Conservation (phyloP, 1,140 invertebrate species). For the Pissodes strobi region DNA sequence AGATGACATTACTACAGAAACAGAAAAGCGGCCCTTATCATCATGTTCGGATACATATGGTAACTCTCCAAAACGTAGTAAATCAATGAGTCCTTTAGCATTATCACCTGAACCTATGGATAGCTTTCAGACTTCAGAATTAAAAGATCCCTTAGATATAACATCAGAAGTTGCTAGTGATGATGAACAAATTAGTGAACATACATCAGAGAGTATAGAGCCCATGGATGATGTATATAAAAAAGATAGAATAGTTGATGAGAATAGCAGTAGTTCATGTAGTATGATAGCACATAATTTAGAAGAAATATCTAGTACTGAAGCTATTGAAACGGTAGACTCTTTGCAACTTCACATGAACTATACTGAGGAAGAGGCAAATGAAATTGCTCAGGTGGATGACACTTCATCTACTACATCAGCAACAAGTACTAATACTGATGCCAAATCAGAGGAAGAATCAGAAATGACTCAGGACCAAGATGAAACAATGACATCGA, state of each 20-base stretch:
- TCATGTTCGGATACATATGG: constrained; percentile 41
- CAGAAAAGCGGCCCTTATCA: constrained; percentile 48
- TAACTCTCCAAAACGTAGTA: constrained; percentile 44
- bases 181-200: constrained; percentile 39
- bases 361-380: constrained; percentile 29
- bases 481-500: constrained; percentile 38
- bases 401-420: constrained; percentile 34
- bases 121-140: constrained; percentile 15
- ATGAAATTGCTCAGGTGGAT: constrained; percentile 33
- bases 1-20: constrained; percentile 37
- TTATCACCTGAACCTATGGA: constrained; percentile 29
- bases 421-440: constrained; percentile 36
- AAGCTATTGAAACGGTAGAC: constrained; percentile 42
- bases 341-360: constrained; percentile 40
- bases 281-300: constrained; percentile 33
- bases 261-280: constrained; percentile 41
- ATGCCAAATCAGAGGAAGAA: constrained; percentile 35
- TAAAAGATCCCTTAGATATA: constrained; percentile 33
- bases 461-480: constrained; percentile 35
- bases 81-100: constrained; percentile 42
- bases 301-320: constrained; percentile 40
- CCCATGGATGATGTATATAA: constrained; percentile 35
- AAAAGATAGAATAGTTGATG: constrained; percentile 37
- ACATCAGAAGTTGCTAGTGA: constrained; percentile 34
- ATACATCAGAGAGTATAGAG: constrained; percentile 31